Conservation (phyloP, 2,888 invertebrate genomes). For the Conus canariensis region DNA sequence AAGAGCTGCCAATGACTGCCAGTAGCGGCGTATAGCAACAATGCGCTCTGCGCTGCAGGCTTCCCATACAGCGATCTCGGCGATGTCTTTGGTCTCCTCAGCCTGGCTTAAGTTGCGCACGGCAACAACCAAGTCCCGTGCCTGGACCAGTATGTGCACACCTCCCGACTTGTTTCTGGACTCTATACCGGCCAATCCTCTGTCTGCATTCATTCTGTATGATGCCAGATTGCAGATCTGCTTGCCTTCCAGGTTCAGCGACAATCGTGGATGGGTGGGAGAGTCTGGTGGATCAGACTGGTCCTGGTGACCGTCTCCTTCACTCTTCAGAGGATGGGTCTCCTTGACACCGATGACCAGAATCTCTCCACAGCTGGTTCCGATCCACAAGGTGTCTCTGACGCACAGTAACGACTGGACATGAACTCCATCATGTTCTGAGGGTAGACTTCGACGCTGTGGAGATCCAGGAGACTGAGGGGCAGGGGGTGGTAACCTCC, state of each 20-base stretch:
- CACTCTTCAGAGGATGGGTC: background rate
- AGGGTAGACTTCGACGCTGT: conserved; percentile 22
- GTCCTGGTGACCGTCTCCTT: background rate
- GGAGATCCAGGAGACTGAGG: background rate
- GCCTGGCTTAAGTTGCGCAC: conserved; percentile 12
- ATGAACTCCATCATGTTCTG: conserved; percentile 33
- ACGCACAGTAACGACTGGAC: conserved; percentile 57
- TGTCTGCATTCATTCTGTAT: background rate
- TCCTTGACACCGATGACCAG: conserved; percentile 56
- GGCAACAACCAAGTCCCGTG: conserved; percentile 36
- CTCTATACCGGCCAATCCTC: background rate
- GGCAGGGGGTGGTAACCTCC: background rate
- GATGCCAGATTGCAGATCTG: conserved; percentile 34
- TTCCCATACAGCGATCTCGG: conserved; percentile 39
- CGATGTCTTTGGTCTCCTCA: background rate
- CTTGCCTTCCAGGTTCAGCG: conserved; percentile 6
- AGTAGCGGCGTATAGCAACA: conserved; percentile 2
- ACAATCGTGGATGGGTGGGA: background rate
- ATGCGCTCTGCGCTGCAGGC: conserved; percentile 25
- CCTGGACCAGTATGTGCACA: conserved; percentile 26
- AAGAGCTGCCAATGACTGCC: conserved; percentile 9
- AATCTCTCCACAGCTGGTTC: conserved; percentile 64
- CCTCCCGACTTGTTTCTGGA: conserved; percentile 17
- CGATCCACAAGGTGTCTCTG: conserved; percentile 66
- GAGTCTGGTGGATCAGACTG: background rate